Base-by-base conservation (phyloP, 2,888 invertebrate genomes). In the Hyles lineata region DNA sequence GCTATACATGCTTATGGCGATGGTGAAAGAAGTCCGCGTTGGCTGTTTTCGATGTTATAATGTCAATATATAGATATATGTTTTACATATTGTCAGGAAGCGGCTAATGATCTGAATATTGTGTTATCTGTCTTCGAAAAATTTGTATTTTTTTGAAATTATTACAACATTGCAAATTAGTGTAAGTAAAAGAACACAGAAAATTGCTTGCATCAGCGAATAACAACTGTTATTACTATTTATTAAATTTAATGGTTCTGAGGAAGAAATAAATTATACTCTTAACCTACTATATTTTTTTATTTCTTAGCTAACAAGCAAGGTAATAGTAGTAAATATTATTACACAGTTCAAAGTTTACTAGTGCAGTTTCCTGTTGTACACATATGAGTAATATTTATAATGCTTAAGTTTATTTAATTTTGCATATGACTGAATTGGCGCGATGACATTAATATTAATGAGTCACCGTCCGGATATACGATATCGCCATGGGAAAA, bases 381-480 rank as follows among this genome's bases (percentile, higher is more conserved):
- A 35, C 32, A 63, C n/a, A 29, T 58, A 70, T 55, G 70, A 70
- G 55, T 70, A 55, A 58, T 32, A 52, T 55, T 70, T 58, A 58
- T 70, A 21, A 21, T 15, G 11, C 15, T 17, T 61, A 50, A 1
- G 5, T 63, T 35, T 11, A 63, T 61, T 32, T 63, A 72, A 63
- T 55, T 72, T 67, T 67, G 43, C 63, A 72, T 72, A 23, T 72
- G 63, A 67, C 67, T 77, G 69, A 76, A 79, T 74, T 76, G 75
- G 71, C 67, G 70, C 59, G 67, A 77, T 82, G 75, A 76, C 61
- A 77, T 70, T 69, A 80, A 82, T 76, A 17, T 58, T 62, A 73
- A 73, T 84, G 84, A 84, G 74, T 85, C 84, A 84, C 72, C 73
- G 72, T 76, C 78, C 78, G 84, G 82, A 85, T 80, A 80, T 77